Evolutionary conservation across 2,113 vertebrate species (phyloP).

Genomic region (Electrona antarctica): DNA sequence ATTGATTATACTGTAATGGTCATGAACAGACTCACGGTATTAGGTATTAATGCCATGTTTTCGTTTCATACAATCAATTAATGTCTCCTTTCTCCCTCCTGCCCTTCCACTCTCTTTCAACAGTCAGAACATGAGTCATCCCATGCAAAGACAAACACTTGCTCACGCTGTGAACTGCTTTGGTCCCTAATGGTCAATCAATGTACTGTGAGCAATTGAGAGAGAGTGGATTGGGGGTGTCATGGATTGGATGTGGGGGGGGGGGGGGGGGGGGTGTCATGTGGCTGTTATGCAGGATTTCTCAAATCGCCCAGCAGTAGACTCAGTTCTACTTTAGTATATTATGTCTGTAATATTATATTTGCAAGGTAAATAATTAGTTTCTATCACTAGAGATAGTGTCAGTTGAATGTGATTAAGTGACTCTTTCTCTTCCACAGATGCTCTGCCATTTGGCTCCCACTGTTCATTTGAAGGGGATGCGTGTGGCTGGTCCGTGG

Average conservation of each 20-base stretch:
- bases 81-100: not conserved
- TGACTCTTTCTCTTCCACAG: conserved; percentile 58
- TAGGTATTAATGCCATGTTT: not conserved
- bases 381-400: no score
- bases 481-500: conserved; percentile 83
- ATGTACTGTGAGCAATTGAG: conserved; percentile 30
- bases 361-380: no score
- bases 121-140: conserved; percentile 28
- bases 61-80: not conserved
- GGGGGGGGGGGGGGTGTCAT: not conserved
- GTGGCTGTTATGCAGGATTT: not conserved
- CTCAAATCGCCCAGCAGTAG: not conserved
- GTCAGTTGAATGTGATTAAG: no score
- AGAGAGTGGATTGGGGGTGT: conserved; percentile 18
- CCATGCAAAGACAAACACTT: conserved; percentile 13
- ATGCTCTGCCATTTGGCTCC: conserved; percentile 79
- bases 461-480: conserved; percentile 87
- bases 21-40: not conserved
- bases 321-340: not conserved
- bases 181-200: conserved; percentile 38
- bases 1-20: not conserved
- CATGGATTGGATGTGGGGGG: no score
- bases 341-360: no score
- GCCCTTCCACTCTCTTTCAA: conserved; percentile 1
- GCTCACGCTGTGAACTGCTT: conserved; percentile 3